Percentiles rank a stretch among this genome's conserved stretches.
Evolutionary conservation across 1,140 invertebrate genomes (phyloP).

Genomic region (Caenorhabditis latens): DNA sequence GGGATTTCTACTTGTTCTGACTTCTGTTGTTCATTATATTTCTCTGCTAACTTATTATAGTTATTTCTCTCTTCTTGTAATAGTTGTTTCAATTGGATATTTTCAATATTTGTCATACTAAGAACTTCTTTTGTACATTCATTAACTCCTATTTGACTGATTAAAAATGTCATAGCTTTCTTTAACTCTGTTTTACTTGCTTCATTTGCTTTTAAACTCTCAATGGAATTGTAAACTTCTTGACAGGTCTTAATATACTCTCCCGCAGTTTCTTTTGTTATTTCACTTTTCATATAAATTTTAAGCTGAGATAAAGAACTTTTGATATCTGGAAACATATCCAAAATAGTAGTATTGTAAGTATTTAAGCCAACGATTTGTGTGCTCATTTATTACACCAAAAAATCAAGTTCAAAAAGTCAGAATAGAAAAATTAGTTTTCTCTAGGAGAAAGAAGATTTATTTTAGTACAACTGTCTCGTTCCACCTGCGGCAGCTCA

Average conservation of each 20-base stretch:
- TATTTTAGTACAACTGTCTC: neutral
- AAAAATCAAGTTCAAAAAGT: neutral
- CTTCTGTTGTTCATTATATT: constrained; percentile 9
- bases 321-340: neutral
- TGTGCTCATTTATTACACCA: neutral
- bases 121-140: constrained; percentile 9
- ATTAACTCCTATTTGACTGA: neutral
- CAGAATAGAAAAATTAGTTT: constrained; percentile 5
- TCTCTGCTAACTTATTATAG: neutral
- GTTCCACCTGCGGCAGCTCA: no score
- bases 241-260: neutral
- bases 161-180: constrained; percentile 1
- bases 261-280: neutral
- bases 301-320: neutral
- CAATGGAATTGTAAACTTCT: neutral
- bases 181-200: neutral
- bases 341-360: neutral
- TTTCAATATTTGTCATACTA: neutral
- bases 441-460: neutral
- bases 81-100: neutral
- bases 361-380: neutral
- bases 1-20: constrained; percentile 8
- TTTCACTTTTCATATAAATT: neutral
- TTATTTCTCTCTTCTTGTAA: neutral
- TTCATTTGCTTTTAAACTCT: neutral